These are phyloP conservation scores for Lysandra bellargus DNA, from an alignment of 2,888 invertebrate genomes.

Conservation along the genomic window DNA sequence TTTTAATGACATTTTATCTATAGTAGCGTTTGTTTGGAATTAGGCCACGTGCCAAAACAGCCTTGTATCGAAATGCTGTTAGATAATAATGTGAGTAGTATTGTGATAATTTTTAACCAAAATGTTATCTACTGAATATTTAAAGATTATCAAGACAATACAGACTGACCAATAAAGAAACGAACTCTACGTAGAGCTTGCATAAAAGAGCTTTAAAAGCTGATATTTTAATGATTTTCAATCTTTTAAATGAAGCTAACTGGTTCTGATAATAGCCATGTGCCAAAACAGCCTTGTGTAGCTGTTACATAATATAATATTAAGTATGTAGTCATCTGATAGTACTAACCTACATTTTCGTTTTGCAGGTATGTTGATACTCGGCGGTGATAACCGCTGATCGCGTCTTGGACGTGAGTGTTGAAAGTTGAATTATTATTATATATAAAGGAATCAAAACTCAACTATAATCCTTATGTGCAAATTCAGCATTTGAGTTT, in stretches of 20 bases:
- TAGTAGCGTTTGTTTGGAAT: too few species aligned
- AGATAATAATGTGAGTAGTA: too few species aligned
- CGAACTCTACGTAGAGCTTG: background rate
- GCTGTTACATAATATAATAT: conserved; percentile 24
- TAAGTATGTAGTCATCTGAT: conserved; percentile 29
- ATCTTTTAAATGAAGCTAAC: background rate
- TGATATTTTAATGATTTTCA: too few species aligned
- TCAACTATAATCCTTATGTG: too few species aligned
- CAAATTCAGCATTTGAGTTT: too few species aligned
- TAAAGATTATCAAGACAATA: background rate
- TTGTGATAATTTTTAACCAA: too few species aligned
- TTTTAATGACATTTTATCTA: too few species aligned
- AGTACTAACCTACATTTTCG: conserved; percentile 29
- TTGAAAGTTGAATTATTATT: background rate
- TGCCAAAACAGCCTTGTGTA: background rate
- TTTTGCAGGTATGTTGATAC: conserved; percentile 30
- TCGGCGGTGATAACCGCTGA: conserved; percentile 16
- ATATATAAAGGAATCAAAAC: background rate
- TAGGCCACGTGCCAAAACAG: background rate
- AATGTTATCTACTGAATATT: too few species aligned
- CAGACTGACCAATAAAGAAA: background rate
- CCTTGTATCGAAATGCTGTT: too few species aligned
- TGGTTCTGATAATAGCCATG: background rate
- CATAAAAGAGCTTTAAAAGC: background rate
- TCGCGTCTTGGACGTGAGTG: conserved; percentile 9